These are phyloP conservation scores for Siniperca undulata DNA, from an alignment of 2,797 vertebrate genomes.

Conservation along the genomic window DNA sequence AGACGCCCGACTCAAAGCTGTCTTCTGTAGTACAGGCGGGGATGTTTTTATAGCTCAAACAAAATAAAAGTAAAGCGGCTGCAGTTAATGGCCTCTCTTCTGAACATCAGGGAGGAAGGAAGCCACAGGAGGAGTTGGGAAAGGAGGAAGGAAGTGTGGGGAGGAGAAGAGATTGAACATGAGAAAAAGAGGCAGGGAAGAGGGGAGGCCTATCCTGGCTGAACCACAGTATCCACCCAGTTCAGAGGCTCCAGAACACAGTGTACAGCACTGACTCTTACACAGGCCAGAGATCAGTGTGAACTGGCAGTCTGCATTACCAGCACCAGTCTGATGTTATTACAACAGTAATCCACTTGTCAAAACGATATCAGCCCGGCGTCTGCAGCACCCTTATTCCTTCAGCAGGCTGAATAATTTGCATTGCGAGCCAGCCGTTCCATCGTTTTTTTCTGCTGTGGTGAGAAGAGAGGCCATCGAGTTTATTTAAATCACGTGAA, in stretches of 20 bases:
- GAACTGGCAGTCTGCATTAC: slow-evolving; percentile 77
- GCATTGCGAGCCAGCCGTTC: slow-evolving; percentile 44
- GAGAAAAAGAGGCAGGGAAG: slow-evolving; percentile 25
- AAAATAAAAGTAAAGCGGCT: slow-evolving; percentile 31
- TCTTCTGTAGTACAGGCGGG: slow-evolving; percentile 37
- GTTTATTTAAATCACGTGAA: slow-evolving; percentile 47
- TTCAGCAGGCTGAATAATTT: slow-evolving; percentile 61
- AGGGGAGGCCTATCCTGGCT: slow-evolving; percentile 42
- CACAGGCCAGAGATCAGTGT: slow-evolving; percentile 66
- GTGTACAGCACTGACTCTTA: slow-evolving; percentile 47
- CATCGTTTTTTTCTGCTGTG: not conserved
- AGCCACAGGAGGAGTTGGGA: slow-evolving; percentile 52
- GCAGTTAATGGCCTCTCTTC: slow-evolving; percentile 36
- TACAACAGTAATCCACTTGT: slow-evolving; percentile 79
- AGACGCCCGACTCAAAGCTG: slow-evolving; percentile 35
- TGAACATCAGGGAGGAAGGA: slow-evolving; percentile 53
- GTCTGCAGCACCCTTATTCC: slow-evolving; percentile 69
- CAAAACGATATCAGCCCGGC: slow-evolving; percentile 76
- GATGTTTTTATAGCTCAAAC: slow-evolving; percentile 47
- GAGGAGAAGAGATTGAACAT: slow-evolving; percentile 34
- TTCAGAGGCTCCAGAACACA: slow-evolving; percentile 60
- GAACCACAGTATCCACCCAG: slow-evolving; percentile 55
- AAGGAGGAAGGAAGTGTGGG: slow-evolving; percentile 44
- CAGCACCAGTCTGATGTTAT: slow-evolving; percentile 76
- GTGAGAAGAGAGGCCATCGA: slow-evolving; percentile 34